Evolutionary conservation across 2,888 invertebrate genomes (phyloP).

Genomic region (Dioctria rufipes): DNA sequence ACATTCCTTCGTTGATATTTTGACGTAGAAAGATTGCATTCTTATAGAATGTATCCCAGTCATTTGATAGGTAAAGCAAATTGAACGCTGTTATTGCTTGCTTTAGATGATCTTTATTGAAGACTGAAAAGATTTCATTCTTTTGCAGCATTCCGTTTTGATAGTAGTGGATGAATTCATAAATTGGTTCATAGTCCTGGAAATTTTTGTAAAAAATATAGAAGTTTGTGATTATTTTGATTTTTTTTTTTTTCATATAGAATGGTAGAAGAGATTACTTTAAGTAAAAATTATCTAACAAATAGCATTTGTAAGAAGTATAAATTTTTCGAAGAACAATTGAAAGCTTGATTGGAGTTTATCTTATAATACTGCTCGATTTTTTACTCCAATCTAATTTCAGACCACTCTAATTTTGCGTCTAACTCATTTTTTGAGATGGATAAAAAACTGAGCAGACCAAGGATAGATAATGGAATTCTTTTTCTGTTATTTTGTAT

Average conservation of each 20-base stretch:
- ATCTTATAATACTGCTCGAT: too few relatives aligned
- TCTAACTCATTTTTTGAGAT: too few relatives aligned
- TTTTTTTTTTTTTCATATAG: neutral
- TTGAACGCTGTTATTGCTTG: slow-evolving; percentile 75
- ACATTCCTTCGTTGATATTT: slow-evolving; percentile 80
- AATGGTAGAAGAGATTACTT: too few relatives aligned
- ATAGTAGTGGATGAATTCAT: slow-evolving; percentile 41
- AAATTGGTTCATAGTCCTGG: slow-evolving; percentile 52
- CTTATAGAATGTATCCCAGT: slow-evolving; percentile 80
- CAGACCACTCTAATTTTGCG: too few relatives aligned
- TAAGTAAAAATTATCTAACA: too few relatives aligned
- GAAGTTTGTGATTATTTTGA: neutral
- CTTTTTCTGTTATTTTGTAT: too few relatives aligned
- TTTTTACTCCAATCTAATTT: too few relatives aligned
- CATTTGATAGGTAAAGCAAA: slow-evolving; percentile 79
- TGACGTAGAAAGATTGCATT: slow-evolving; percentile 80
- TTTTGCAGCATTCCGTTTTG: slow-evolving; percentile 71
- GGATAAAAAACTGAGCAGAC: too few relatives aligned
- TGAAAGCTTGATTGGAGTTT: too few relatives aligned
- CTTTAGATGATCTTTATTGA: slow-evolving; percentile 72
- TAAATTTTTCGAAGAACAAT: too few relatives aligned
- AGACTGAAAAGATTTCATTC: slow-evolving; percentile 72
- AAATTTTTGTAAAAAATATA: neutral
- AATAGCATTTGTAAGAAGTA: too few relatives aligned
- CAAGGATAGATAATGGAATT: too few relatives aligned